Base-by-base conservation (phyloP, 2,888 invertebrate species). In the Harmothoe impar region DNA sequence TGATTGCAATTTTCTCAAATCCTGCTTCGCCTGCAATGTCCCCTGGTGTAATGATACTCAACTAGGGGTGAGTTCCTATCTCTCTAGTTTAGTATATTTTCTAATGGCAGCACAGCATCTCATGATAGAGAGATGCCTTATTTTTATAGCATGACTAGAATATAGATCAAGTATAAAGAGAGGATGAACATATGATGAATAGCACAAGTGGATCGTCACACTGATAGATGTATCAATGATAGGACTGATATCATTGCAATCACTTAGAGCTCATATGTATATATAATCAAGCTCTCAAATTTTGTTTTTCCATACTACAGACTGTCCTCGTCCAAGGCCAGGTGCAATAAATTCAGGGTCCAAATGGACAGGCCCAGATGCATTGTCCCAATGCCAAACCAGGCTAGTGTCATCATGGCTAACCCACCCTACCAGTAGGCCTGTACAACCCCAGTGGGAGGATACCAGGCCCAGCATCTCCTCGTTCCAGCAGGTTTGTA, bases 1-100 rank as follows among this genome's bases (percentile, higher is more conserved):
- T 62, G 3, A 15, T 62, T 20, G 62, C 62, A 5, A 62, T 62
- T 5, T 3, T 62, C 3, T n/a, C 20, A n/a, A n/a, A n/a, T 62
- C 62, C 62, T 62, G 62, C 62, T 62, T 62, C n/a, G 62, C 23
- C 62, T 62, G 62, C 62, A 3, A 62, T 62, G 62, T 20, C 62
- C 23, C 15, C 20, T 62, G 62, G 7, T 62, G 62, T 15, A 62
- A 1, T 62, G 23, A 62, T 20, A 62, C 3, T 5, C 20, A 20
- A 15, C 62, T 1, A 62, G 62, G 62, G 62, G 62, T 62, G 15
- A 62, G 20, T 62, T 43, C 10, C 7, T 20, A 20, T 20, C 62
- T 62, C 1, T 20, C 3, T n/a, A n/a, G n/a, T n/a, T n/a, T n/a
- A n/a, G n/a, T n/a, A n/a, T n/a, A n/a, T n/a, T n/a, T n/a, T n/a